Evolutionary conservation across 2,888 invertebrate genomes (phyloP).

Genomic region (Aspidapion aeneum): DNA sequence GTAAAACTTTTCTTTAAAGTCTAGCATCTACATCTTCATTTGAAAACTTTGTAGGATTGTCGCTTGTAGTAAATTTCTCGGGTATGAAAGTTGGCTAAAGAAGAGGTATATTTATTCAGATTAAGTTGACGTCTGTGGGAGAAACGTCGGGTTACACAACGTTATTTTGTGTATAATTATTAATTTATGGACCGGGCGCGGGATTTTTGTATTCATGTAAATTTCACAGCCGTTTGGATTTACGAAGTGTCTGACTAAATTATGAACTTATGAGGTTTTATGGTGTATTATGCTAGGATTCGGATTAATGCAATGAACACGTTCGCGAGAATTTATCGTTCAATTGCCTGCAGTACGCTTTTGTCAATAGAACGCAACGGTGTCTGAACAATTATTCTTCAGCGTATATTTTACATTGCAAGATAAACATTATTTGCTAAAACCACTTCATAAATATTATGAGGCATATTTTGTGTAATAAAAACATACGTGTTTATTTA

Average conservation of each 20-base stretch:
- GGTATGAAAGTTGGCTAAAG: not conserved
- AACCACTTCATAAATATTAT: not conserved
- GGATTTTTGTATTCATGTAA: conserved; percentile 9
- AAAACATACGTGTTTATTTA: too few relatives aligned
- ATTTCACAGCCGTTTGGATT: conserved; percentile 6
- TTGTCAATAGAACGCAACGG: not conserved
- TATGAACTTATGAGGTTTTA: conserved; percentile 13
- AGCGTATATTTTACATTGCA: not conserved
- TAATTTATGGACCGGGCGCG: conserved; percentile 11
- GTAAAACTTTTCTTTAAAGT: not conserved
- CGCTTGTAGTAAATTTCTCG: not conserved
- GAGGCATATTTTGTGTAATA: too few relatives aligned
- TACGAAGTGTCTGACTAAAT: conserved; percentile 8
- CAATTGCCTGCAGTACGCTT: not conserved
- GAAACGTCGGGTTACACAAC: conserved; percentile 7
- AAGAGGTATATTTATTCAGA: conserved; percentile 14
- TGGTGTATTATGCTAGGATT: not conserved
- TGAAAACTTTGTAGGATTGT: not conserved
- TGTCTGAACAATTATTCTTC: not conserved
- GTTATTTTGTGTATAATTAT: conserved; percentile 15
- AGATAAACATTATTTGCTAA: not conserved
- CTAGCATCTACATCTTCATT: not conserved
- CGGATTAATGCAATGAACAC: not conserved
- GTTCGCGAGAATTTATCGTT: not conserved
- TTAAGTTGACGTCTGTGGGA: conserved; percentile 18